A percentile compares a stretch with the other conserved stretches of the same genome.
phyloP scores from a whole-genome alignment of 2,797 vertebrate genomes.

The Melanogrammus aeglefinus region DNA sequence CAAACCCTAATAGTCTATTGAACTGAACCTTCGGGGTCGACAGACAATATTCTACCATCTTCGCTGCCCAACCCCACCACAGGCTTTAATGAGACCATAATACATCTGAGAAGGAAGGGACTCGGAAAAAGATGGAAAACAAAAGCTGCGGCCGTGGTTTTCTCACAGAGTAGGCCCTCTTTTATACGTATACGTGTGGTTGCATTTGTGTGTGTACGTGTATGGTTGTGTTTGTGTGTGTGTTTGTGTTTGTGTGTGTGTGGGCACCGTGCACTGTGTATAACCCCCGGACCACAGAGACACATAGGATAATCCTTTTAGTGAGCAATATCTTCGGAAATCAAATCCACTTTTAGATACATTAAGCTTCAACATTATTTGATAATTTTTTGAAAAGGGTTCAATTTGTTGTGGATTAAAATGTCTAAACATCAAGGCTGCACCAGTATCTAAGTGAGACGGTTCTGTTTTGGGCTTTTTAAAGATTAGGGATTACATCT shows the following conservation, averaged over 20 bases:
- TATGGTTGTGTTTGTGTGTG: neutral
- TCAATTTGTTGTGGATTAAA: neutral
- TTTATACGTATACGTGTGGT: neutral
- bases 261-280: neutral
- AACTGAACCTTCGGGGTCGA: slow-evolving; percentile 37
- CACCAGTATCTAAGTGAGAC: slow-evolving; percentile 5
- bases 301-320: no score
- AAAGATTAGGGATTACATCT: slow-evolving; percentile 10
- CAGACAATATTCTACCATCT: slow-evolving; percentile 2
- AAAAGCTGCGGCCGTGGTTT: no score
- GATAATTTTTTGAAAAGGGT: neutral
- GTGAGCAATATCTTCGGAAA: no score
- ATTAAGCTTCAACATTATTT: neutral
- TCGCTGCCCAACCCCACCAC: no score
- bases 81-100: no score
- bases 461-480: neutral
- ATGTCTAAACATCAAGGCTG: neutral
- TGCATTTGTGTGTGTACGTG: neutral
- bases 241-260: slow-evolving; percentile 7
- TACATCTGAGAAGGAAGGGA: no score
- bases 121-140: no score
- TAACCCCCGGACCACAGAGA: no score
- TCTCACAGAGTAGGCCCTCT: no score
- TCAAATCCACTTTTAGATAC: neutral
- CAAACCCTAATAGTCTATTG: slow-evolving; percentile 46